Base-by-base conservation (phyloP, 2,888 invertebrate genomes). In the Acleris sparsana region DNA sequence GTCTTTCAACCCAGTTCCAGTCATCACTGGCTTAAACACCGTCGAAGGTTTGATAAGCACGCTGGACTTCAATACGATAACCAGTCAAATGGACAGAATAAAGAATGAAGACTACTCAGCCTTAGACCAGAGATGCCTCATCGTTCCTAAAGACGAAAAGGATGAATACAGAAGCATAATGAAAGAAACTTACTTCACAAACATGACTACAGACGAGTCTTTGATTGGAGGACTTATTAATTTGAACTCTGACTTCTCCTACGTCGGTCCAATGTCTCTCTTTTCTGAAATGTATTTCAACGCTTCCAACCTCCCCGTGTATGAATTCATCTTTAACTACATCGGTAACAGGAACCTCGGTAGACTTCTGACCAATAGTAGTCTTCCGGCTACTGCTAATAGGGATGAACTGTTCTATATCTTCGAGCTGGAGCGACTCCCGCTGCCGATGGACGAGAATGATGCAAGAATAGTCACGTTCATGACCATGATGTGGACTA, bases 11-110 rank as follows among this genome's bases (percentile, higher is more conserved):
- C 83, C 89, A 0, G 91, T 93, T 6, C 94, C 94, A 1, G 77
- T 89, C 0, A 86, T 94, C 4, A 84, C 93, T 70, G 94, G 94
- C 0, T 78, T 94, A 0, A 94, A 92, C 59, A 93, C 93, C 0
- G 93, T 91, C 0, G 94, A 94, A 79, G 94, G 94, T 0, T 70
- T 94, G 0, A 85, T 90, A 0, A 85, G 87, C 55, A 92, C 88
- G 66, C 75, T 89, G 22, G 89, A 91, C 61, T 88, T 87, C 61
- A 79, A 86, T 44, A 88, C 89, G 0, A 83, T 90, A 0, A 88
- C 87, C 0, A 87, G 88, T 67, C 86, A 87, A 72, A 85, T 87
- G 78, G 85, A 90, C 20, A 75, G 90, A 69, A 85, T 90, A 0
- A 77, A 80, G 48, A 84, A 89, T 48, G 88, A 87, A 71, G 89